Evolutionary conservation across 2,113 vertebrate species (phyloP), one percentile per base, ranked within the genome.

Genomic region (Rhizomys pruinosus): DNA sequence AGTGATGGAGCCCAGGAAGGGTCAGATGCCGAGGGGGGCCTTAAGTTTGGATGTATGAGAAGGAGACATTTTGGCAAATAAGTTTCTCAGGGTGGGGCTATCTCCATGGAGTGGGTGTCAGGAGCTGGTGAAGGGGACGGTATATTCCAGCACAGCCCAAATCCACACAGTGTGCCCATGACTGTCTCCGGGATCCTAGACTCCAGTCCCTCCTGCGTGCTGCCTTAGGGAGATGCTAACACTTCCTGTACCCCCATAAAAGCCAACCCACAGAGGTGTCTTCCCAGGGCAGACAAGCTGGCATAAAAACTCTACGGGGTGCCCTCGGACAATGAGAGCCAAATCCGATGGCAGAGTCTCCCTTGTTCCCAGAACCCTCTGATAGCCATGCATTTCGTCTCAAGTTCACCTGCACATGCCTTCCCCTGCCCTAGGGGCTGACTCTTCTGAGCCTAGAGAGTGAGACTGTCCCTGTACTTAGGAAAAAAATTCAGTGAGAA

Each of bases 401-500:
- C 20, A 0, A 3, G 19, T 19, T 73, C 44, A 42, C 13, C 13
- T 69, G 27, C 8, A 3, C 0, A 0, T 34, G 27, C 19, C 19
- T 44, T 69, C 61, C 27, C 22, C 42, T 17, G 20, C 23, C 39
- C 3, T 20, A 1, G 27, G 6, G 27, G 6, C 37, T 66, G 27
- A 42, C 13, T 32, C 44, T 63, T 78, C 72, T 7, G 27, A 57
- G 13, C 22, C 34, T 5, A 2, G 32, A 11, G 22, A 42, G 27
- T 52, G 22, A 84, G 5, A 34, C 11, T n/a, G 32, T 55, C 7
- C 10, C 72, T 44, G 29, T 23, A 52, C 4, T 32, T 61, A 68
- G 52, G 88, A 55, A 64, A 47, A 89, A 82, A 5, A 72, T 23
- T 34, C 63, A 32, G 17, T 11, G 39, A 72, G 71, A 68, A 82